A percentile compares a stretch with the other conserved stretches of the same genome.
phyloP scores from a whole-genome alignment of 2,888 invertebrate species.

The Augiades crinisus region DNA sequence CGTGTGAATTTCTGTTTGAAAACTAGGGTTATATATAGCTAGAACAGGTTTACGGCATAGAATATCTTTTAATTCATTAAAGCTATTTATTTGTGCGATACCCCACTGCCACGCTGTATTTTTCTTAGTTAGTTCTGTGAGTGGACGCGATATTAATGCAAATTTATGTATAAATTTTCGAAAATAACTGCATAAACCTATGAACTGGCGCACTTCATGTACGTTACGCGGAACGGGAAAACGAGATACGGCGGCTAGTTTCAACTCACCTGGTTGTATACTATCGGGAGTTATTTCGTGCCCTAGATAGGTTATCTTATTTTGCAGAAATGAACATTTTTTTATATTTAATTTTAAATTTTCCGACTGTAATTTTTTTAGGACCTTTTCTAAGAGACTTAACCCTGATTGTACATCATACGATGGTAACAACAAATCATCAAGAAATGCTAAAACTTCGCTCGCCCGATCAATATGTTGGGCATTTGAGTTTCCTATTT shows the following conservation, averaged over 20 bases:
- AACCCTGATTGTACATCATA: background rate
- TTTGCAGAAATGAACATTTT: no score
- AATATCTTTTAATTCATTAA: background rate
- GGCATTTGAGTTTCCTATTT: background rate
- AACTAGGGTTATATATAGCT: conserved; percentile 35
- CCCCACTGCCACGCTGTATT: background rate
- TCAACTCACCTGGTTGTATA: background rate
- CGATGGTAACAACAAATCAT: background rate
- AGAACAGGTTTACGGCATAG: conserved; percentile 15
- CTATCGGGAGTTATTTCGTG: background rate
- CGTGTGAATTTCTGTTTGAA: conserved; percentile 38
- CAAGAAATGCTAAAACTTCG: background rate
- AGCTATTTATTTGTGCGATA: background rate
- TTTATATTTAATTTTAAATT: background rate
- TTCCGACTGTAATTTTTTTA: background rate
- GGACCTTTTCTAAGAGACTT: background rate
- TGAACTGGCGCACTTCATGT: background rate
- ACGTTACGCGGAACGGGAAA: background rate
- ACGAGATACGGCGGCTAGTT: background rate
- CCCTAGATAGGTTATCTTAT: background rate
- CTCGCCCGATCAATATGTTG: no score
- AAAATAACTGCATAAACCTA: background rate
- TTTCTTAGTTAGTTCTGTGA: background rate
- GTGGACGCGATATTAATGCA: background rate
- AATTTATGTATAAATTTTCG: background rate